Evolutionary conservation across 2,888 invertebrate genomes (phyloP).

Genomic region (Pherbina coryleti): DNA sequence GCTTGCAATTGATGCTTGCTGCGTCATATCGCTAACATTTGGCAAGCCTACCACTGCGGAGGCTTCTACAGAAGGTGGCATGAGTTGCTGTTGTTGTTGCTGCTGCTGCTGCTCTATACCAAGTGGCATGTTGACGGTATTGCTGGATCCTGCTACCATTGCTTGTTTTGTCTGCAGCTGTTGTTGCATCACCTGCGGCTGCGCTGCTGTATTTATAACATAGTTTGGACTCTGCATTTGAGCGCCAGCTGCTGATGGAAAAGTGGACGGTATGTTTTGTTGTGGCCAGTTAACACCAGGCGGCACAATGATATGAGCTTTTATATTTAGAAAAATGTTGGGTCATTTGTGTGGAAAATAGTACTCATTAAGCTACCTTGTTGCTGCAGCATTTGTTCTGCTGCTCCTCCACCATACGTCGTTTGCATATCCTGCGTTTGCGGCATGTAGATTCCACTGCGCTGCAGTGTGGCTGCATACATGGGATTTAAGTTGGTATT

Average conservation of each 20-base stretch:
- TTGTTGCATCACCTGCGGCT: conserved; percentile 29
- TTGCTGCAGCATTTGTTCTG: conserved; percentile 18
- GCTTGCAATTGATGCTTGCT: not conserved
- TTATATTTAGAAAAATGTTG: not conserved
- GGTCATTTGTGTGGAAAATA: too few relatives aligned
- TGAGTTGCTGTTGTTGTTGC: conserved; percentile 40
- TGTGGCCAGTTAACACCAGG: conserved; percentile 57
- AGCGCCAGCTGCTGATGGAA: conserved; percentile 28
- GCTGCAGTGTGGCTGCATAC: conserved; percentile 59
- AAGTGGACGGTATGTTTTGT: conserved; percentile 29
- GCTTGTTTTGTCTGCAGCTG: conserved; percentile 6
- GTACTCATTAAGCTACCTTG: not conserved
- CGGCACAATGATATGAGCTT: conserved; percentile 45
- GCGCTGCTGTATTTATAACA: conserved; percentile 32
- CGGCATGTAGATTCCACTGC: conserved; percentile 60
- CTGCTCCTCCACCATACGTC: conserved; percentile 51
- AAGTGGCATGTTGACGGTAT: conserved; percentile 14
- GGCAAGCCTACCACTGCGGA: conserved; percentile 14
- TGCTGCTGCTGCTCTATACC: conserved; percentile 40
- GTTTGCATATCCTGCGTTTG: conserved; percentile 41
- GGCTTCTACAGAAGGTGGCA: conserved; percentile 16
- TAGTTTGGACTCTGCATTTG: conserved; percentile 35
- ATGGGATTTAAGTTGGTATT: conserved; percentile 47
- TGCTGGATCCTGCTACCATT: not conserved
- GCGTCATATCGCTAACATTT: not conserved